phyloP scores from a whole-genome alignment of 2,113 vertebrate genomes.

The Glaucomys volans region DNA sequence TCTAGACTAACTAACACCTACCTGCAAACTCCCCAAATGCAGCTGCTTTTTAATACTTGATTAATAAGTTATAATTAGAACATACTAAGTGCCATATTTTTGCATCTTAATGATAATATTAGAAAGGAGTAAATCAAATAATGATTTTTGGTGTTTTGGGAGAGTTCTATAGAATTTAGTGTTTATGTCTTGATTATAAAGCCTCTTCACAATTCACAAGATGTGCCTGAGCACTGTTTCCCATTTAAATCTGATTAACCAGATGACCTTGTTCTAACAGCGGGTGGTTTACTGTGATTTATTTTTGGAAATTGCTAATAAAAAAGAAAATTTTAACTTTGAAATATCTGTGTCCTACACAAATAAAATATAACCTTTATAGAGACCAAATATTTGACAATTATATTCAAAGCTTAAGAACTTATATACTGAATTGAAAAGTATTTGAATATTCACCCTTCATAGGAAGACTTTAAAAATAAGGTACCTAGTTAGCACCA shows the following conservation, averaged over 20 bases:
- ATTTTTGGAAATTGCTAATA: slow-evolving; percentile 68
- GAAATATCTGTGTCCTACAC: slow-evolving; percentile 58
- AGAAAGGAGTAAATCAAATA: slow-evolving; percentile 62
- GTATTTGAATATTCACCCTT: not conserved
- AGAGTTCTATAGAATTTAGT: slow-evolving; percentile 66
- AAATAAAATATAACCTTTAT: slow-evolving; percentile 58
- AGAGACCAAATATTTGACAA: slow-evolving; percentile 2
- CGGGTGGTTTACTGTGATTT: not conserved
- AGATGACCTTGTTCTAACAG: slow-evolving; percentile 72
- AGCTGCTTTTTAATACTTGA: slow-evolving; percentile 46
- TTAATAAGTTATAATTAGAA: slow-evolving; percentile 68
- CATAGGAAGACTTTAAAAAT: slow-evolving; percentile 46
- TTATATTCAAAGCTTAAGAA: not conserved
- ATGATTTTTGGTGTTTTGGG: slow-evolving; percentile 65
- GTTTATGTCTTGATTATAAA: slow-evolving; percentile 75
- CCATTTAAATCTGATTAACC: slow-evolving; percentile 78
- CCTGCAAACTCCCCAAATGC: slow-evolving; percentile 49
- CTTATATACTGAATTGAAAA: not conserved
- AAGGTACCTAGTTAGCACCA: not conserved
- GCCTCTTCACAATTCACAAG: slow-evolving; percentile 74
- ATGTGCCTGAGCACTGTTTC: slow-evolving; percentile 57
- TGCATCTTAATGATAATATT: slow-evolving; percentile 74
- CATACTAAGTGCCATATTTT: slow-evolving; percentile 46
- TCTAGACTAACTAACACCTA: not conserved
- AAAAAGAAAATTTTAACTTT: slow-evolving; percentile 71